A percentile compares a stretch with the other conserved stretches of the same genome.
Conservation (phyloP, 2,888 invertebrate species). For the Orchesella flavescens region DNA sequence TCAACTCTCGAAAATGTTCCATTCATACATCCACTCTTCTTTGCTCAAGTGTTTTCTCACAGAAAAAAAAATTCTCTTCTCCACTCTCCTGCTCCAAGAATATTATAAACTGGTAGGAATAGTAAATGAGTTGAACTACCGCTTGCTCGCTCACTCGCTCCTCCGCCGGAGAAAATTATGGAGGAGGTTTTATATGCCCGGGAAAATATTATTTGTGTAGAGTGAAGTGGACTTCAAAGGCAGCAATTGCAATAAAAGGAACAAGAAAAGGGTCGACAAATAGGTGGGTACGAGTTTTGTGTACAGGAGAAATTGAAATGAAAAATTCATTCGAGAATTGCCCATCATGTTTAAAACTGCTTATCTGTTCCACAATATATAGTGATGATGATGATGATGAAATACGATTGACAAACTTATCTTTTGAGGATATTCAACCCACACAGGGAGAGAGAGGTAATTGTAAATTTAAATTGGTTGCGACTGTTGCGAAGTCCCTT, state of each 20-base stretch:
- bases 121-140: too few relatives aligned
- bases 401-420: too few relatives aligned
- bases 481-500: too few relatives aligned
- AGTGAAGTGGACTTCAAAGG: not conserved
- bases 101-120: not conserved
- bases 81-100: not conserved
- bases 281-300: not conserved
- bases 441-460: not conserved
- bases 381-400: too few relatives aligned
- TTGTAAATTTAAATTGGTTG: too few relatives aligned
- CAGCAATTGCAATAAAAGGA: not conserved
- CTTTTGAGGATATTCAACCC: not conserved
- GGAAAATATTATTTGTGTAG: too few relatives aligned
- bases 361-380: not conserved
- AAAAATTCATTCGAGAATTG: not conserved
- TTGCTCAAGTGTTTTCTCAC: not conserved
- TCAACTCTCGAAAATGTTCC: slow-evolving; percentile 1
- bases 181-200: too few relatives aligned
- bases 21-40: not conserved
- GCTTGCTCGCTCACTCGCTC: too few relatives aligned
- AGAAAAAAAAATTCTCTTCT: not conserved
- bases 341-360: not conserved
- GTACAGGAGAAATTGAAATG: too few relatives aligned
- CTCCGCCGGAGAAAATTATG: too few relatives aligned
- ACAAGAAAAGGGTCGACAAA: slow-evolving; percentile 1